Conservation (phyloP, 1,140 invertebrate genomes). For the Aphelinus atriplicis region DNA sequence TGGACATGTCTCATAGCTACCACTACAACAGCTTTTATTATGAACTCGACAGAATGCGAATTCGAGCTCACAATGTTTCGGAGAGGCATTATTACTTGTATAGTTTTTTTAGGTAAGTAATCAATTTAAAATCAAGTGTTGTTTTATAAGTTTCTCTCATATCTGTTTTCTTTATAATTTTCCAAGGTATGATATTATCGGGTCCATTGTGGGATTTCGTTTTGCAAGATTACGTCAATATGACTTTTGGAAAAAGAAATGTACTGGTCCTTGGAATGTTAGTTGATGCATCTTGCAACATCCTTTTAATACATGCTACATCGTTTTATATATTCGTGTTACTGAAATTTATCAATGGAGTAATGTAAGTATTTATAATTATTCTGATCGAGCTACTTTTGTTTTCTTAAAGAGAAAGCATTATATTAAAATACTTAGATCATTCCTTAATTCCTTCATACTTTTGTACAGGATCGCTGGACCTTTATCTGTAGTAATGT, state of each 20-base stretch:
- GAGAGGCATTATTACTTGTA: constrained; percentile 57
- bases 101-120: constrained; percentile 47
- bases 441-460: not conserved
- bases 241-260: constrained; percentile 62
- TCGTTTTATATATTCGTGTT: constrained; percentile 67
- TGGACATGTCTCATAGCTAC: constrained; percentile 60
- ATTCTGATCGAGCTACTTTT: not conserved
- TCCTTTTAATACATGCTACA: constrained; percentile 65
- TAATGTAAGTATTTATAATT: constrained; percentile 65
- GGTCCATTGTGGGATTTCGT: constrained; percentile 69
- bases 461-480: constrained; percentile 55
- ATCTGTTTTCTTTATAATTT: constrained; percentile 17
- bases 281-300: constrained; percentile 66
- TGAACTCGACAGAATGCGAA: constrained; percentile 60
- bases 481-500: constrained; percentile 55
- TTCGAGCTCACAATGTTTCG: constrained; percentile 56
- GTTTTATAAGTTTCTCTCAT: too few species aligned
- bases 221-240: constrained; percentile 60
- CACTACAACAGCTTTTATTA: constrained; percentile 58
- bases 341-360: constrained; percentile 69
- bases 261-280: constrained; percentile 67
- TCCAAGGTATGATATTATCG: constrained; percentile 68
- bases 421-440: too few species aligned
- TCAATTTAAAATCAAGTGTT: too few species aligned
- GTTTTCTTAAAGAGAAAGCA: too few species aligned